These are phyloP conservation scores for Eretmocerus hayati DNA, from an alignment of 2,888 invertebrate genomes.

Conservation along the genomic window DNA sequence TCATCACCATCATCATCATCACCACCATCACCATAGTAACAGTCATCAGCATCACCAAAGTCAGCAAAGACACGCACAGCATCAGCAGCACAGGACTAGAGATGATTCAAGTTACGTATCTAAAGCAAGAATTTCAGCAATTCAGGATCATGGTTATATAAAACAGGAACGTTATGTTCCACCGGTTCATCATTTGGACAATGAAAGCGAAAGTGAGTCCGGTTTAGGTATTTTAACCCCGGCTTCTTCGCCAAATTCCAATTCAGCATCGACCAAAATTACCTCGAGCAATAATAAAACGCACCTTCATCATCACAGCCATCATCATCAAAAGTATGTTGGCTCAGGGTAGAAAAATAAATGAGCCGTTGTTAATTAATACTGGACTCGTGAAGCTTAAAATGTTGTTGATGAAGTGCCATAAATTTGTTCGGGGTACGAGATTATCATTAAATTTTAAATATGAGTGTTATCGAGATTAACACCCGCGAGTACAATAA, in stretches of 20 bases:
- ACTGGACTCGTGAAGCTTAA: too few species aligned
- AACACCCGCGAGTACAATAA: too few species aligned
- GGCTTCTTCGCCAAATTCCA: slow-evolving; percentile 29
- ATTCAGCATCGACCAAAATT: slow-evolving; percentile 1
- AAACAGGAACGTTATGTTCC: slow-evolving; percentile 31
- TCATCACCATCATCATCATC: neutral
- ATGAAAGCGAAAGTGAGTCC: slow-evolving; percentile 30
- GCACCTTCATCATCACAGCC: neutral
- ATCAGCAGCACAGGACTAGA: slow-evolving; percentile 16
- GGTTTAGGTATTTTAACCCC: slow-evolving; percentile 38
- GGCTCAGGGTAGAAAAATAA: too few species aligned
- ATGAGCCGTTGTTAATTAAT: too few species aligned
- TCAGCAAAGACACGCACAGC: neutral
- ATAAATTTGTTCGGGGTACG: too few species aligned
- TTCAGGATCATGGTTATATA: slow-evolving; percentile 39
- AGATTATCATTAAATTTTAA: too few species aligned
- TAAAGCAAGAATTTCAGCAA: slow-evolving; percentile 32
- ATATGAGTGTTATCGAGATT: too few species aligned
- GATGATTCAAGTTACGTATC: slow-evolving; percentile 11
- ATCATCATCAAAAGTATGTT: slow-evolving; percentile 5
- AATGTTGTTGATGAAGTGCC: too few species aligned
- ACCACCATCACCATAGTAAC: neutral
- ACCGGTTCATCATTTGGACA: slow-evolving; percentile 19
- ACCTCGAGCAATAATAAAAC: neutral
- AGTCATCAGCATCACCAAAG: neutral